Evolutionary conservation across 2,888 invertebrate species (phyloP).

Genomic region (Isotomurus palustris): DNA sequence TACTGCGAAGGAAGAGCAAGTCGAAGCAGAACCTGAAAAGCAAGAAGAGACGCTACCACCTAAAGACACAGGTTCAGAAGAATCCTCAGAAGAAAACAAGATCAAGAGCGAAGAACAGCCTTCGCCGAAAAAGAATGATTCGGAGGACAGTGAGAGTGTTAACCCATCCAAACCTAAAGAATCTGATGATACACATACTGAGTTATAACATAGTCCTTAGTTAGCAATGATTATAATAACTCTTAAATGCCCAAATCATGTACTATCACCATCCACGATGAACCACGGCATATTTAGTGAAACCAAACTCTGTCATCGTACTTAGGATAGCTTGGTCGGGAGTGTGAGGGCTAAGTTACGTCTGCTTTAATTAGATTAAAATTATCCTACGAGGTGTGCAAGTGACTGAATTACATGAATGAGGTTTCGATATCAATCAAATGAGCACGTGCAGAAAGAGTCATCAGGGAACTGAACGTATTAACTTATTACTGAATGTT

Average conservation of each 20-base stretch:
- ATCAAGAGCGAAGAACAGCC: not conserved
- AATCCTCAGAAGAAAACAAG: conserved; percentile 6
- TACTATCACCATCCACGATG: too few relatives aligned
- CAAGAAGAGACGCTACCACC: not conserved
- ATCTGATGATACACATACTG: conserved; percentile 13
- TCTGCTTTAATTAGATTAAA: too few relatives aligned
- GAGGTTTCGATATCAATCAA: too few relatives aligned
- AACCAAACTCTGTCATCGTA: not conserved
- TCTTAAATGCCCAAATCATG: too few relatives aligned
- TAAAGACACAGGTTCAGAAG: not conserved
- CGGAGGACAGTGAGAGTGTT: not conserved
- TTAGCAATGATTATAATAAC: not conserved
- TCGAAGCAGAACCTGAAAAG: not conserved
- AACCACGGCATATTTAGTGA: too few relatives aligned
- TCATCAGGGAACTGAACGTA: too few relatives aligned
- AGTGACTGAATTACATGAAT: too few relatives aligned
- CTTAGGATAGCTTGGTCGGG: too few relatives aligned
- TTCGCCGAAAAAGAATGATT: not conserved
- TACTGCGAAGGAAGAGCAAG: conserved; percentile 26
- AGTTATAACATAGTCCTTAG: conserved; percentile 17
- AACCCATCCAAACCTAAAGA: not conserved
- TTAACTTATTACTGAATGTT: too few relatives aligned
- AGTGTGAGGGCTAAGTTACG: too few relatives aligned
- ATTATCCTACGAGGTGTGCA: too few relatives aligned
- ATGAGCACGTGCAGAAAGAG: too few relatives aligned